Evolutionary conservation across 2,888 invertebrate species (phyloP).

Genomic region (Drosophila nr. fundita): DNA sequence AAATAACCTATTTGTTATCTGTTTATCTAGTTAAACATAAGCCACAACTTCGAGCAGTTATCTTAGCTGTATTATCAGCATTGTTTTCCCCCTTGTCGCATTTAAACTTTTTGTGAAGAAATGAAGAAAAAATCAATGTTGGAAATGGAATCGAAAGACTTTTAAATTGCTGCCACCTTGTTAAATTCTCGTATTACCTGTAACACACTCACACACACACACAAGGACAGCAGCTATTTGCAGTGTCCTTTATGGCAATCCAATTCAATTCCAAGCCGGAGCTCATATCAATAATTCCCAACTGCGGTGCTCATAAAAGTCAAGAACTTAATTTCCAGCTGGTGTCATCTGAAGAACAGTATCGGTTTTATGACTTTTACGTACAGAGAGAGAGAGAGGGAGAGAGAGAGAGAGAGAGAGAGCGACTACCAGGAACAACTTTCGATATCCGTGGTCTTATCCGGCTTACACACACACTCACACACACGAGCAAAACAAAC

Average conservation of each 20-base stretch:
- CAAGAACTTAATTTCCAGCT: conserved; percentile 80
- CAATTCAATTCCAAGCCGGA: conserved; percentile 50
- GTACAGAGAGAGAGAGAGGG: conserved; percentile 2
- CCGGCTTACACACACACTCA: conserved; percentile 49
- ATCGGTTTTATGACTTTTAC: conserved; percentile 71
- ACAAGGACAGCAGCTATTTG: conserved; percentile 6
- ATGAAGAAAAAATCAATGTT: background rate
- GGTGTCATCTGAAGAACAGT: conserved; percentile 75
- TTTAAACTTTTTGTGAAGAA: background rate
- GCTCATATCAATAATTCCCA: conserved; percentile 77
- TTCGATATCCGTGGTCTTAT: conserved; percentile 77
- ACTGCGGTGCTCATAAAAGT: conserved; percentile 76
- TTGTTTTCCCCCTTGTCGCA: background rate
- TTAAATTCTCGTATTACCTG: conserved; percentile 45
- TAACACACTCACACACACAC: conserved; percentile 33
- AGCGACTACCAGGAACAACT: conserved; percentile 63
- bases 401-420: conserved; percentile 1
- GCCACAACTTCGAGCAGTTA: background rate
- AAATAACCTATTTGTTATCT: background rate
- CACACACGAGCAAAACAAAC: conserved; percentile 4
- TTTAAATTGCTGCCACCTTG: conserved; percentile 29
- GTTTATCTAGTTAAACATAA: background rate
- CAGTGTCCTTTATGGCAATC: conserved; percentile 43
- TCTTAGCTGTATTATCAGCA: background rate
- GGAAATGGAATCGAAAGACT: conserved; percentile 15